Evolutionary conservation across 1,140 invertebrate species (phyloP).

Genomic region (Samia ricini): DNA sequence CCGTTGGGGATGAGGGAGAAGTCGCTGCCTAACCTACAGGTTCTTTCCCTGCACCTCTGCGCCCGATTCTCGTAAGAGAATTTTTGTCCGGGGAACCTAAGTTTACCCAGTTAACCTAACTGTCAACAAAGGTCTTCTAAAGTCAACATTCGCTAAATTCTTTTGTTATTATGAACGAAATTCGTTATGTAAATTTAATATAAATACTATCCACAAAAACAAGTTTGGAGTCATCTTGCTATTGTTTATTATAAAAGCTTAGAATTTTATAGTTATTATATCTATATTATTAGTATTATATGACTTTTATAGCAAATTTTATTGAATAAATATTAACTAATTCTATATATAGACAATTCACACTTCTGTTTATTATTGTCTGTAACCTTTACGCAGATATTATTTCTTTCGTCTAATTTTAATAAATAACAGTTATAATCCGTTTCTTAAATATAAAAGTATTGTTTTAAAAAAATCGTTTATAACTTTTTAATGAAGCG

Average conservation of each 20-base stretch:
- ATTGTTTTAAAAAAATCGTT: too few relatives aligned
- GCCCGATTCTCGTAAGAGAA: too few relatives aligned
- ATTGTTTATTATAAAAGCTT: background rate
- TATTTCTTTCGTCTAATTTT: background rate
- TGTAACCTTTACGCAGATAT: background rate
- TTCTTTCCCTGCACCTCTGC: too few relatives aligned
- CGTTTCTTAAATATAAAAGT: too few relatives aligned
- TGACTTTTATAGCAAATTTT: background rate
- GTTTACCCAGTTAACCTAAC: too few relatives aligned
- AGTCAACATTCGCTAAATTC: background rate
- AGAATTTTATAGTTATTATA: background rate
- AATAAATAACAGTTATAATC: too few relatives aligned
- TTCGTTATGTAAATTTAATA: background rate
- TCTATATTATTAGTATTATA: background rate
- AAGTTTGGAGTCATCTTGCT: background rate
- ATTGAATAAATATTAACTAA: background rate
- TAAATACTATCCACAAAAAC: background rate
- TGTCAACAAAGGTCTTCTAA: too few relatives aligned
- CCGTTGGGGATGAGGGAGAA: too few relatives aligned
- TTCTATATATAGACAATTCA: background rate
- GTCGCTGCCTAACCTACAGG: too few relatives aligned
- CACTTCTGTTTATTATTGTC: background rate
- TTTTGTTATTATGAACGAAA: background rate
- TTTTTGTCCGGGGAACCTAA: too few relatives aligned
- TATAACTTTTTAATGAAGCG: too few relatives aligned